These are phyloP conservation scores for Perca flavescens DNA, from an alignment of 2,113 vertebrate genomes.

Conservation along the genomic window DNA sequence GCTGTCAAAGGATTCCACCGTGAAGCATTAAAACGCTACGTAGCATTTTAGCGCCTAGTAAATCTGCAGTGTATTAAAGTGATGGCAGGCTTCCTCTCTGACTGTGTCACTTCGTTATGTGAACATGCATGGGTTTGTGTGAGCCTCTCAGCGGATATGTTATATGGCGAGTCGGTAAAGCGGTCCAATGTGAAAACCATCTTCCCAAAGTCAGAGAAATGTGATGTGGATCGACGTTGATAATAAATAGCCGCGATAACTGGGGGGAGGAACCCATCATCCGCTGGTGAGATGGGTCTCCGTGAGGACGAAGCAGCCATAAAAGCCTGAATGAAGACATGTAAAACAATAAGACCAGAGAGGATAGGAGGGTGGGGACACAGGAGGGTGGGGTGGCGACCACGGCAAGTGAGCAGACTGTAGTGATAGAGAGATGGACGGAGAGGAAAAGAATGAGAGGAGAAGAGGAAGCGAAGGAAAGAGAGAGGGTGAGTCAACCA, in stretches of 20 bases:
- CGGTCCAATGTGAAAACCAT: conserved; percentile 81
- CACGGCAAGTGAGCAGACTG: conserved; percentile 42
- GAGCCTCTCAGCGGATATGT: conserved; percentile 45
- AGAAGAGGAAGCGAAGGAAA: conserved; percentile 45
- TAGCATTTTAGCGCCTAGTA: conserved; percentile 67
- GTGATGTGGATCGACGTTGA: conserved; percentile 75
- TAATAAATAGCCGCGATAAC: conserved; percentile 82
- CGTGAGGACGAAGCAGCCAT: conserved; percentile 82
- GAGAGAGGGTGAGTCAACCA: conserved; percentile 74
- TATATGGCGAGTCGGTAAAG: conserved; percentile 70
- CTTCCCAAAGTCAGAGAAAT: conserved; percentile 83
- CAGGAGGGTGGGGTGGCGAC: conserved; percentile 42
- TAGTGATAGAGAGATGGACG: conserved; percentile 59
- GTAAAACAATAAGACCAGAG: conserved; percentile 81
- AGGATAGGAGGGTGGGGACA: conserved; percentile 28
- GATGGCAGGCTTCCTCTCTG: conserved; percentile 55
- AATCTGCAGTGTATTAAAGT: conserved; percentile 68
- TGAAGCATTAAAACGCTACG: conserved; percentile 58
- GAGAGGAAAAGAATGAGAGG: conserved; percentile 51
- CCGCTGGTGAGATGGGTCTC: conserved; percentile 69
- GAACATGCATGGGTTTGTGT: conserved; percentile 27
- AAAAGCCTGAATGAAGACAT: conserved; percentile 81
- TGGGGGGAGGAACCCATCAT: conserved; percentile 80
- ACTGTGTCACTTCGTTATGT: conserved; percentile 46
- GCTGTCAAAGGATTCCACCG: conserved; percentile 48